Conservation (phyloP, 1,140 invertebrate species). For the Drosophila lini region DNA sequence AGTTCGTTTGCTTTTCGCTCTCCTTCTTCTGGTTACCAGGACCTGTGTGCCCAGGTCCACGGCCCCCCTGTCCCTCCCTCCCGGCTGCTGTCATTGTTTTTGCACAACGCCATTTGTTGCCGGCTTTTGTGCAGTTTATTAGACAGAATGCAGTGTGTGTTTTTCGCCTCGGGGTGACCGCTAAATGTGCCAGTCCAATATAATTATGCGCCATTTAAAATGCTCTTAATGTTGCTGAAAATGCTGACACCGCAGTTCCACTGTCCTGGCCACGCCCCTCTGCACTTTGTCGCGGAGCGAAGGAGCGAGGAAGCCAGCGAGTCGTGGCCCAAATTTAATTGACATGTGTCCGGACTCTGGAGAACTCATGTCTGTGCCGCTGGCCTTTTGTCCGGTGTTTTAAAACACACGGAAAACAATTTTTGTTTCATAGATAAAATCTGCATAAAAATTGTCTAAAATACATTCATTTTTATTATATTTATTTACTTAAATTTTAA, state of each 20-base stretch:
- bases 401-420: slow-evolving; percentile 21
- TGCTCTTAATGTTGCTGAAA: slow-evolving; percentile 67
- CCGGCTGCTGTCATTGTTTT: slow-evolving; percentile 26
- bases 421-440: neutral
- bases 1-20: slow-evolving; percentile 56
- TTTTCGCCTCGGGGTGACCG: slow-evolving; percentile 52
- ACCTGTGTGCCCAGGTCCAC: slow-evolving; percentile 12
- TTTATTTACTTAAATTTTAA: neutral
- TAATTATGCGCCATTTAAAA: slow-evolving; percentile 80
- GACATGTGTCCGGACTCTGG: slow-evolving; percentile 58
- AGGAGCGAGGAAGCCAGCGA: slow-evolving; percentile 42
- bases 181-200: slow-evolving; percentile 76
- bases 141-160: slow-evolving; percentile 62
- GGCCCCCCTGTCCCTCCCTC: neutral
- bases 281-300: slow-evolving; percentile 48
- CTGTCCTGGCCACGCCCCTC: slow-evolving; percentile 13
- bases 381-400: slow-evolving; percentile 27
- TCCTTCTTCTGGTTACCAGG: slow-evolving; percentile 19
- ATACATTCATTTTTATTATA: neutral
- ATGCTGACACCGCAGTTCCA: slow-evolving; percentile 23
- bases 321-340: slow-evolving; percentile 71
- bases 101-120: slow-evolving; percentile 42
- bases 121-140: slow-evolving; percentile 70
- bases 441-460: neutral
- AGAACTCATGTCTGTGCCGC: slow-evolving; percentile 30